A percentile compares a stretch with the other conserved stretches of the same genome.
These are phyloP conservation scores for Rhagophthalmus giganteus DNA, from an alignment of 2,888 invertebrate species.

Conservation along the genomic window DNA sequence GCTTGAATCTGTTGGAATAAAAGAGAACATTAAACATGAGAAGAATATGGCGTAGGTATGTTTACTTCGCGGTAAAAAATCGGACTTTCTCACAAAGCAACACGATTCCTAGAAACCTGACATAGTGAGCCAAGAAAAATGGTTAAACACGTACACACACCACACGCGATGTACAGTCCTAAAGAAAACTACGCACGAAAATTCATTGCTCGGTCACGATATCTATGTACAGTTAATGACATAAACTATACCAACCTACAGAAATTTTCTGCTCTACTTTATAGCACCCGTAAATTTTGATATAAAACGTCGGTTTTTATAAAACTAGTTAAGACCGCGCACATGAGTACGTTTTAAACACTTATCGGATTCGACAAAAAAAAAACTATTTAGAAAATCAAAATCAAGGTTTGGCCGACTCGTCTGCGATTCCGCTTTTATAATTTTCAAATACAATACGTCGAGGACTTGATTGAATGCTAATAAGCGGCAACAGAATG, in stretches of 20 bases:
- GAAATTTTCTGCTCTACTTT: constrained; percentile 13
- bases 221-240: constrained; percentile 35
- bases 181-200: constrained; percentile 47
- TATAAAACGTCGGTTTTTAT: not conserved
- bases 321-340: not conserved
- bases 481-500: constrained; percentile 17
- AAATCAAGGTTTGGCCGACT: too few relatives aligned
- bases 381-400: too few relatives aligned
- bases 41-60: constrained; percentile 45
- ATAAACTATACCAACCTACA: constrained; percentile 23
- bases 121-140: constrained; percentile 56
- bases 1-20: constrained; percentile 6
- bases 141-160: constrained; percentile 52
- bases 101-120: constrained; percentile 56
- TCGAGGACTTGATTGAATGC: constrained; percentile 13
- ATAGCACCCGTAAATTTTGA: not conserved
- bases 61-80: constrained; percentile 46
- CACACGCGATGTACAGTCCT: constrained; percentile 54
- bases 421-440: constrained; percentile 19
- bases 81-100: constrained; percentile 54
- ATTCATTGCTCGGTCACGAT: constrained; percentile 50
- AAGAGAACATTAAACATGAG: constrained; percentile 29
- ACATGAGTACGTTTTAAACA: too few relatives aligned
- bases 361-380: too few relatives aligned
- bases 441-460: constrained; percentile 15